phyloP scores from a whole-genome alignment of 2,888 invertebrate species.

The Epirrita christyi region DNA sequence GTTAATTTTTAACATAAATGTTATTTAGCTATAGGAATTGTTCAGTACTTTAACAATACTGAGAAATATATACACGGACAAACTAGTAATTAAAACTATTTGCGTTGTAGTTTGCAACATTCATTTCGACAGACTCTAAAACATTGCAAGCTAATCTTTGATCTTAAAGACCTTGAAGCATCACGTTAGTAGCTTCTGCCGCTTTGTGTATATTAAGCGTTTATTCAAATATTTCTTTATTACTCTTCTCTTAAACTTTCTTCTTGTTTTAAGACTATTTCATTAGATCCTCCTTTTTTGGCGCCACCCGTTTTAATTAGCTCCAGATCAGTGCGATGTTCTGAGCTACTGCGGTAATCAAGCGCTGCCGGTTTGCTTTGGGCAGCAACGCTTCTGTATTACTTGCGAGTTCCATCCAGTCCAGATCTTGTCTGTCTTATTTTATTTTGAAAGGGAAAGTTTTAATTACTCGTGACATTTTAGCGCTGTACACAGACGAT shows the following conservation, averaged over 20 bases:
- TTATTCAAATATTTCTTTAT: neutral
- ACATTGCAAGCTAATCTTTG: conserved; percentile 39
- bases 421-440: no score
- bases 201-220: neutral
- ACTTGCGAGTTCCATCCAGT: no score
- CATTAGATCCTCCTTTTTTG: no score
- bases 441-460: no score
- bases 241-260: neutral
- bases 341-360: no score
- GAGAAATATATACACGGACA: conserved; percentile 22
- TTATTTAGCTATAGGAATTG: no score
- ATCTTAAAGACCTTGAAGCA: conserved; percentile 31
- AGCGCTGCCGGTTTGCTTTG: no score
- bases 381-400: no score
- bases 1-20: neutral
- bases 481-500: no score
- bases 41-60: conserved; percentile 9
- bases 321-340: no score
- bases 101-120: conserved; percentile 28
- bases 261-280: neutral
- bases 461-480: no score
- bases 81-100: conserved; percentile 22
- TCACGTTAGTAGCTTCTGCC: conserved; percentile 7
- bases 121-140: conserved; percentile 30
- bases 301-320: no score